Evolutionary conservation across 2,888 invertebrate genomes (phyloP).

Genomic region (Megaustenia siamemsis): DNA sequence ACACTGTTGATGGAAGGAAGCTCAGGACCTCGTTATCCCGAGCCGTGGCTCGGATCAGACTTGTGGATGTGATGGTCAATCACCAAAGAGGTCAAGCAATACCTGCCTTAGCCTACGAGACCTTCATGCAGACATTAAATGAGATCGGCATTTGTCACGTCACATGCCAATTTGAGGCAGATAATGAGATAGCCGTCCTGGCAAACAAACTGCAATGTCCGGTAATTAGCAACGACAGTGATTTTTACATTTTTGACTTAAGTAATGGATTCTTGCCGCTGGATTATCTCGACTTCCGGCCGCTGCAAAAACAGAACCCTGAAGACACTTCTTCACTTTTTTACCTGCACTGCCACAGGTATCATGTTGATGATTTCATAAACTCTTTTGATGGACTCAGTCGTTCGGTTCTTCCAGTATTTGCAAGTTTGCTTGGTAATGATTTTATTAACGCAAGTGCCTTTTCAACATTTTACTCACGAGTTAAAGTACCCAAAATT

Average conservation of each 20-base stretch:
- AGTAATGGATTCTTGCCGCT: conserved; percentile 87
- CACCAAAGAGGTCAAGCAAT: conserved; percentile 83
- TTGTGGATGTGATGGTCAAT: conserved; percentile 62
- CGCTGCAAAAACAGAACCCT: conserved; percentile 16
- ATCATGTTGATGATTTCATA: conserved; percentile 86
- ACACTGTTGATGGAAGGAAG: conserved; percentile 76
- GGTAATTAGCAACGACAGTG: conserved; percentile 94
- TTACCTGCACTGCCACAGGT: conserved; percentile 82
- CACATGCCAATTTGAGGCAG: conserved; percentile 92
- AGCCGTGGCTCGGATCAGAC: conserved; percentile 68
- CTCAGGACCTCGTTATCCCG: conserved; percentile 71
- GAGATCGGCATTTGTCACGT: conserved; percentile 86
- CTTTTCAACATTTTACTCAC: conserved; percentile 86
- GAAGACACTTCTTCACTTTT: neutral
- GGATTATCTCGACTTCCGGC: conserved; percentile 74
- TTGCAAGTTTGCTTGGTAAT: conserved; percentile 92
- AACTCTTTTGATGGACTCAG: conserved; percentile 85
- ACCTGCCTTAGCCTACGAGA: conserved; percentile 87
- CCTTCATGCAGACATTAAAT: conserved; percentile 86
- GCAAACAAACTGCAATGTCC: conserved; percentile 90
- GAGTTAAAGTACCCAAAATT: conserved; percentile 82
- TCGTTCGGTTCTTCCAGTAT: conserved; percentile 86
- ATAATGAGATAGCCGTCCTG: conserved; percentile 90
- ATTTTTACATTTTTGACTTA: conserved; percentile 93
- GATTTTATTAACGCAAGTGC: conserved; percentile 87